These are phyloP conservation scores for Crocodylus rhombifer DNA, from an alignment of 2,797 vertebrate species.

Conservation along the genomic window DNA sequence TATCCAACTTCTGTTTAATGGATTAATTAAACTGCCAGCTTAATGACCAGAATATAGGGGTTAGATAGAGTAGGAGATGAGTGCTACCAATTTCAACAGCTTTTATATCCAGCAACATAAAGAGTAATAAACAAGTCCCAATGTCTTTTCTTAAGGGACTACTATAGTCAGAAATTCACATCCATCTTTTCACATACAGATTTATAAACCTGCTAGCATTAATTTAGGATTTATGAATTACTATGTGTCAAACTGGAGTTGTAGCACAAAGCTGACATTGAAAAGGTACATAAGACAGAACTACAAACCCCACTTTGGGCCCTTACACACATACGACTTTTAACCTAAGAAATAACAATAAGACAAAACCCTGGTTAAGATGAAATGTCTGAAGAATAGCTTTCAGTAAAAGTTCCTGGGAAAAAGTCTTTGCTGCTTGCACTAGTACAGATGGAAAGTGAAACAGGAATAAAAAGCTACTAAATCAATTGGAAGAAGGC, in stretches of 20 bases:
- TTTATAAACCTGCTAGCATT: not conserved
- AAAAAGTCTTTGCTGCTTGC: not conserved
- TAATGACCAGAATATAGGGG: not conserved
- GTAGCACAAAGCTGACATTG: not conserved
- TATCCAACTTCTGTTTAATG: rapidly evolving
- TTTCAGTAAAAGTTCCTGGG: not conserved
- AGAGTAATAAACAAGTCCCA: rapidly evolving
- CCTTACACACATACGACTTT: rapidly evolving
- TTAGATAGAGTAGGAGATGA: rapidly evolving
- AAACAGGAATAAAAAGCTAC: not conserved
- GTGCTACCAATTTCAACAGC: rapidly evolving
- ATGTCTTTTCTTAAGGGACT: not conserved
- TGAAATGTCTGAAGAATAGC: rapidly evolving
- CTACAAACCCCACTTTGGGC: rapidly evolving
- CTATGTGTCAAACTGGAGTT: not conserved
- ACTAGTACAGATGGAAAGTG: not conserved
- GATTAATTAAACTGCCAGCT: not conserved
- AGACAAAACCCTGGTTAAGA: rapidly evolving
- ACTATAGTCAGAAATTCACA: rapidly evolving
- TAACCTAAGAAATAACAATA: rapidly evolving
- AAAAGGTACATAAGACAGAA: rapidly evolving
- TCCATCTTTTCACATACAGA: rapidly evolving
- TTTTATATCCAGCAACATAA: not conserved
- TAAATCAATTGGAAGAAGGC: not conserved
- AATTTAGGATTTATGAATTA: not conserved